Percentiles rank a stretch among this genome's conserved stretches.
Evolutionary conservation across 2,888 invertebrate species (phyloP).

Genomic region (Nasonovia ribisnigri): DNA sequence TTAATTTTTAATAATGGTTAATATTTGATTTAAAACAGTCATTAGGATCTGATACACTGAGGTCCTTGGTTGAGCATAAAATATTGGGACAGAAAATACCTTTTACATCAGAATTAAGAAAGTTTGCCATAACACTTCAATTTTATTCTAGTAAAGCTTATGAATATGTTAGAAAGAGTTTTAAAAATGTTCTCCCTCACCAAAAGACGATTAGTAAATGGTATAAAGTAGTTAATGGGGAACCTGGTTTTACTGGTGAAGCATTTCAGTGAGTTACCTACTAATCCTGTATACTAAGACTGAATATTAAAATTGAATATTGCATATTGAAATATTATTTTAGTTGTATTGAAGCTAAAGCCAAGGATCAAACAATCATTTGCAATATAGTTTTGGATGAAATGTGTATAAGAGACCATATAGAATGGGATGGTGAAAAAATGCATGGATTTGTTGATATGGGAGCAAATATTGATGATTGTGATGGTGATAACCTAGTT

Average conservation of each 20-base stretch:
- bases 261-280: no score
- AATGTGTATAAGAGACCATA: neutral
- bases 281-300: no score
- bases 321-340: no score
- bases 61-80: neutral
- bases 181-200: no score
- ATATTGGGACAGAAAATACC: conserved; percentile 4
- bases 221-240: neutral
- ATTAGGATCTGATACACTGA: neutral
- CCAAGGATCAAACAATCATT: neutral
- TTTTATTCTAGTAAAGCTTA: no score
- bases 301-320: no score
- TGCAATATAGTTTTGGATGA: neutral
- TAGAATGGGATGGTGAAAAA: neutral
- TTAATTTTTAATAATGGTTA: neutral
- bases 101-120: neutral
- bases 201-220: no score
- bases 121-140: no score
- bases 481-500: neutral
- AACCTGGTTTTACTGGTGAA: neutral
- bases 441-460: neutral
- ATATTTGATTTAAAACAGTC: conserved; percentile 7
- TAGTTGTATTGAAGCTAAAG: no score
- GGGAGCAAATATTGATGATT: neutral
- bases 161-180: no score